Evolutionary conservation across 1,140 invertebrate genomes (phyloP).

Genomic region (Macrobrachium nipponense): DNA sequence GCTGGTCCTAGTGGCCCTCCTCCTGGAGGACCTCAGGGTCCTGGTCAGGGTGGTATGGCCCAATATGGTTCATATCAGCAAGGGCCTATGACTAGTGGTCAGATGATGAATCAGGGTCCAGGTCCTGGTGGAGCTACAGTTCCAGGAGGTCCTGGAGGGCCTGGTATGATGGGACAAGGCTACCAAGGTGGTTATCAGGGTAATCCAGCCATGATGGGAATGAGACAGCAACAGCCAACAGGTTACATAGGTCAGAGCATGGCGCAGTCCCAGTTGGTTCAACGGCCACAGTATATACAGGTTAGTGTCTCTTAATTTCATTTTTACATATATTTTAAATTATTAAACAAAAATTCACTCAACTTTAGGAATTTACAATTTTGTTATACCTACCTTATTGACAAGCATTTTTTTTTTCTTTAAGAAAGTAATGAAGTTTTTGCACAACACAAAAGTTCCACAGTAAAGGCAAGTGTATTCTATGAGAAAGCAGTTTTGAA

Average conservation of each 20-base stretch:
- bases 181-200: constrained; percentile 60
- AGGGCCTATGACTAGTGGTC: constrained; percentile 40
- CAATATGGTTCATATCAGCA: constrained; percentile 55
- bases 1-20: constrained; percentile 14
- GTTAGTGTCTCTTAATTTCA: constrained; percentile 26
- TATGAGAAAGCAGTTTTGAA: too few relatives aligned
- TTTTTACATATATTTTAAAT: too few relatives aligned
- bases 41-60: constrained; percentile 38
- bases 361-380: too few relatives aligned
- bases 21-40: constrained; percentile 48
- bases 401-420: too few relatives aligned
- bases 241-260: constrained; percentile 53
- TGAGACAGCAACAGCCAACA: constrained; percentile 59
- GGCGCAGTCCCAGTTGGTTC: constrained; percentile 61
- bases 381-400: too few relatives aligned
- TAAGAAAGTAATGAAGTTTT: too few relatives aligned
- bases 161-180: constrained; percentile 59
- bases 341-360: too few relatives aligned
- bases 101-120: constrained; percentile 56
- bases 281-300: constrained; percentile 64
- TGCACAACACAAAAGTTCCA: too few relatives aligned
- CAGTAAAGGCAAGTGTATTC: too few relatives aligned
- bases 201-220: constrained; percentile 58
- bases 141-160: constrained; percentile 35
- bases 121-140: constrained; percentile 44